phyloP scores from a whole-genome alignment of 2,797 vertebrate species.

The Echeneis naucrates region DNA sequence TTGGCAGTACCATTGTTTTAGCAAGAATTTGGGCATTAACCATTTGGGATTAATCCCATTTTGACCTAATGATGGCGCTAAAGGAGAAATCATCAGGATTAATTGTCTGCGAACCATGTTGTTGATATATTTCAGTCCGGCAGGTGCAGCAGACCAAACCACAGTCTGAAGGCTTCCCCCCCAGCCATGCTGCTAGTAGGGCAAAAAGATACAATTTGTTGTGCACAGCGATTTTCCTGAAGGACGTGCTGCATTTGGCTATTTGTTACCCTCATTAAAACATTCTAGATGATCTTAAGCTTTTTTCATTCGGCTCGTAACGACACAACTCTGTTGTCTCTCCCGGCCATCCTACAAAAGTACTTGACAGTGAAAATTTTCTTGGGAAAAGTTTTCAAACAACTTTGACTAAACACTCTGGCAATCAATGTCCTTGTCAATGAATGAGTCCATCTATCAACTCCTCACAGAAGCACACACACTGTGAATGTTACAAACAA shows the following conservation, averaged over 20 bases:
- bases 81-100: background rate
- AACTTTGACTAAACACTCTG: conserved; percentile 7
- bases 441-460: conserved; percentile 26
- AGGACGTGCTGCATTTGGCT: background rate
- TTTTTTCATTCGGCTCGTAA: background rate
- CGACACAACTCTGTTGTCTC: background rate
- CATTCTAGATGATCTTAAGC: background rate
- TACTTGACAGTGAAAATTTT: background rate
- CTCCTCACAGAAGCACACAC: conserved; percentile 6
- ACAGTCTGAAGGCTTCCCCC: too few species aligned
- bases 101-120: background rate
- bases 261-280: background rate
- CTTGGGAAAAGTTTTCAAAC: background rate
- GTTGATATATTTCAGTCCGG: too few species aligned
- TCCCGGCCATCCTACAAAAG: background rate
- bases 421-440: conserved; percentile 13
- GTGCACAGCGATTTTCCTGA: background rate
- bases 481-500: conserved; percentile 32
- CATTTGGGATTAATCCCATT: background rate
- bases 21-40: background rate
- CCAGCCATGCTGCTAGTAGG: background rate
- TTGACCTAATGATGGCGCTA: too few species aligned
- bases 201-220: background rate
- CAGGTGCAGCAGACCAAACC: too few species aligned
- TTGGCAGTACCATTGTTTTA: background rate